Percentiles rank a stretch among this genome's conserved stretches.
Conservation (phyloP, 1,140 invertebrate species). For the Drosophila nannoptera region DNA sequence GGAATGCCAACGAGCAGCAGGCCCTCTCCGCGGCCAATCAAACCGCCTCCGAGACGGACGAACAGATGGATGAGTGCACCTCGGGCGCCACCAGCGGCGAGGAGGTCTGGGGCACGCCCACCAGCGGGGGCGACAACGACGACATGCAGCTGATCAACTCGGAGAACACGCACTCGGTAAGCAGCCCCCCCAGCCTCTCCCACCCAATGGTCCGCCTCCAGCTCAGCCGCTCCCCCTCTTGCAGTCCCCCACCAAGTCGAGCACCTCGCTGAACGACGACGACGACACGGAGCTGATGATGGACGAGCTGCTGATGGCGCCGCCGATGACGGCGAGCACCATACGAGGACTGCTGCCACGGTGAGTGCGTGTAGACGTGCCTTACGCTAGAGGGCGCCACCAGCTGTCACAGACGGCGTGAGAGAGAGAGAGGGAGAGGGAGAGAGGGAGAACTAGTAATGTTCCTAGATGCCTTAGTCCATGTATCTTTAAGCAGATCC, state of each 20-base stretch:
- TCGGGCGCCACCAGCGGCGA: slow-evolving; percentile 89
- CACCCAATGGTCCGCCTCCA: too few relatives aligned
- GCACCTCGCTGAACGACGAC: slow-evolving; percentile 83
- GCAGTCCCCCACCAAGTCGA: slow-evolving; percentile 83
- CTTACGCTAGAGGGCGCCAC: background rate
- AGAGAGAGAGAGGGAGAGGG: background rate
- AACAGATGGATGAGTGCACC: slow-evolving; percentile 83
- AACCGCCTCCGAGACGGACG: slow-evolving; percentile 80
- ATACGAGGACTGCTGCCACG: slow-evolving; percentile 83
- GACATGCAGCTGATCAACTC: slow-evolving; percentile 84
- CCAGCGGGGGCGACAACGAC: slow-evolving; percentile 88
- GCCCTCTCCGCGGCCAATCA: slow-evolving; percentile 33
- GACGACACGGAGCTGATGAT: slow-evolving; percentile 86
- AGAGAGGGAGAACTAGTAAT: slow-evolving; percentile 4
- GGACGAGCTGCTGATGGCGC: slow-evolving; percentile 86
- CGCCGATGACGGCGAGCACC: slow-evolving; percentile 84
- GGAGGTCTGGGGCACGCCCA: slow-evolving; percentile 91
- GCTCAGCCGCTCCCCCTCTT: background rate
- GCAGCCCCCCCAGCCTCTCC: too few relatives aligned
- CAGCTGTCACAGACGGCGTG: background rate
- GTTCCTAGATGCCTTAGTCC: slow-evolving; percentile 33
- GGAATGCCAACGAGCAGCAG: slow-evolving; percentile 70
- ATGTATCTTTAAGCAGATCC: background rate
- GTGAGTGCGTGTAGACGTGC: slow-evolving; percentile 66
- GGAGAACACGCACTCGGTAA: slow-evolving; percentile 84